Percentiles rank a stretch among this genome's conserved stretches.
Evolutionary conservation across 2,797 vertebrate genomes (phyloP).

Genomic region (Pagetopsis macropterus): DNA sequence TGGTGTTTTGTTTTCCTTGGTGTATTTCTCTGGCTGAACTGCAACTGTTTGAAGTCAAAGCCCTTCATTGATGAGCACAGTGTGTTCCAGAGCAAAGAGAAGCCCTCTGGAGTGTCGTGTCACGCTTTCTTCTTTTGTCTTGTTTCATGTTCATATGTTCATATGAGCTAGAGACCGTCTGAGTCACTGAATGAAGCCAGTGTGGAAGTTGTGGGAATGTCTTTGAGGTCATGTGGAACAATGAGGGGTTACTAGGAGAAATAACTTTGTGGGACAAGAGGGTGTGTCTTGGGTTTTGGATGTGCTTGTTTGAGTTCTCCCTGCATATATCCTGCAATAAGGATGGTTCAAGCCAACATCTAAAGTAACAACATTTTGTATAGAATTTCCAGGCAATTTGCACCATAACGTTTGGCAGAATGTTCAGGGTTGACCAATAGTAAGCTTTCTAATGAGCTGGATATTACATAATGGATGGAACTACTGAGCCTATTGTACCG

Average conservation of each 20-base stretch:
- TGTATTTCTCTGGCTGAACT: conserved; percentile 42
- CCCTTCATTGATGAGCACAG: conserved; percentile 58
- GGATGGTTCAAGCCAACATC: not conserved
- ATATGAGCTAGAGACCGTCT: conserved; percentile 21
- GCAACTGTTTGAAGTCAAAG: conserved; percentile 63
- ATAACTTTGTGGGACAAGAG: conserved; percentile 22
- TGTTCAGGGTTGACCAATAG: not conserved
- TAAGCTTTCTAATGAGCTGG: not conserved
- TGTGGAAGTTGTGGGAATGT: conserved; percentile 44
- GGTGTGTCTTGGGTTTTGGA: conserved; percentile 14
- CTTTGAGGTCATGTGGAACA: conserved; percentile 60
- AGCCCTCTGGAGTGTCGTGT: conserved; percentile 56
- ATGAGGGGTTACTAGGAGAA: conserved; percentile 39
- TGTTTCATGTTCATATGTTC: conserved; percentile 38
- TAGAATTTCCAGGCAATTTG: not conserved
- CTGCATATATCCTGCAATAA: not conserved
- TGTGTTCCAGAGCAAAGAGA: conserved; percentile 47
- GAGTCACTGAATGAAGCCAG: conserved; percentile 54
- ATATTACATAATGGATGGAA: not conserved
- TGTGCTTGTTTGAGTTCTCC: too few species aligned
- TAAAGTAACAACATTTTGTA: not conserved
- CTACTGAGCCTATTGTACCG: not conserved
- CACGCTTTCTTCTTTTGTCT: conserved; percentile 60
- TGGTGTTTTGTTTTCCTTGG: conserved; percentile 45
- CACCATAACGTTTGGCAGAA: not conserved